Conservation (phyloP, 2,888 invertebrate genomes). For the Calephelis perditalis region DNA sequence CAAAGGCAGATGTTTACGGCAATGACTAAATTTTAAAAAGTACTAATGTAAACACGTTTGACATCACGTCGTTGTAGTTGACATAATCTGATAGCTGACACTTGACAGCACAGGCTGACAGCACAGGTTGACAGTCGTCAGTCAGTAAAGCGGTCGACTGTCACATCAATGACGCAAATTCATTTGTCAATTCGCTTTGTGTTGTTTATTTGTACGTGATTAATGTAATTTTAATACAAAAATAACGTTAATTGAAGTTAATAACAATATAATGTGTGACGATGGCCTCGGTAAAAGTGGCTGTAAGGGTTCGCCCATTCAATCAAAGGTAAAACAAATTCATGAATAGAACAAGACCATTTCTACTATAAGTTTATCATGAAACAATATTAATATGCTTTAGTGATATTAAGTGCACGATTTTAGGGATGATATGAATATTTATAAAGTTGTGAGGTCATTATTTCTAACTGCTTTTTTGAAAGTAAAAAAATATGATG, state of each 20-base stretch:
- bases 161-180: constrained; percentile 38
- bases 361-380: neutral
- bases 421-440: neutral
- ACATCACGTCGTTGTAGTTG: too few species aligned
- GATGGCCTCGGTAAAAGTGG: constrained; percentile 96
- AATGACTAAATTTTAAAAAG: too few species aligned
- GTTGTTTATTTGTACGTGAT: constrained; percentile 58
- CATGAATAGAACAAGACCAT: neutral
- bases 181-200: constrained; percentile 56
- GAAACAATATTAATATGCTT: neutral
- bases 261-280: constrained; percentile 73
- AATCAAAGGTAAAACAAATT: constrained; percentile 84
- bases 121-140: too few species aligned
- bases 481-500: constrained; percentile 73
- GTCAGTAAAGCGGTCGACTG: constrained; percentile 27
- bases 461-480: constrained; percentile 39
- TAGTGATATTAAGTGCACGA: too few species aligned
- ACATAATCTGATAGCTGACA: too few species aligned
- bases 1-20: too few species aligned
- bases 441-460: constrained; percentile 17
- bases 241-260: constrained; percentile 40
- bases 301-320: constrained; percentile 93
- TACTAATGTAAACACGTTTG: too few species aligned
- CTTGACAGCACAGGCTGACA: neutral
- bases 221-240: constrained; percentile 46